Percentiles rank a stretch among this genome's conserved stretches.
Conservation (phyloP, 2,888 invertebrate species). For the Chromoteleia sp. region DNA sequence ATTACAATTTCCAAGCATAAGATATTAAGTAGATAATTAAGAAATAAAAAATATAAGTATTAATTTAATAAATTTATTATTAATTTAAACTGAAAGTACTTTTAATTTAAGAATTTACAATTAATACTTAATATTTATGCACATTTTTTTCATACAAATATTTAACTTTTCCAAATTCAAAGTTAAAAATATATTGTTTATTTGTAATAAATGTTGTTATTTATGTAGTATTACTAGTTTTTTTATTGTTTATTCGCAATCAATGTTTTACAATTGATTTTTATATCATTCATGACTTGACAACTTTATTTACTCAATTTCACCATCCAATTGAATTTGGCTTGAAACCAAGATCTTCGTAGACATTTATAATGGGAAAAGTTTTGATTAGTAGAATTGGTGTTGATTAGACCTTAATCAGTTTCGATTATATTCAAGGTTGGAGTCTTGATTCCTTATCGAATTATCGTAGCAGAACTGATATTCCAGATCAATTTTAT, state of each 20-base stretch:
- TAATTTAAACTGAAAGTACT: too few species aligned
- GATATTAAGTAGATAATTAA: too few species aligned
- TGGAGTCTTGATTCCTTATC: slow-evolving; percentile 5
- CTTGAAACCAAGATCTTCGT: slow-evolving; percentile 2
- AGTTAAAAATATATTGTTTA: too few species aligned
- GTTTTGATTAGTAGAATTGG: slow-evolving; percentile 17
- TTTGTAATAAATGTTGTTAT: too few species aligned
- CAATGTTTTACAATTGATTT: not conserved
- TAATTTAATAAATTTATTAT: too few species aligned
- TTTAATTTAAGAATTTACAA: too few species aligned
- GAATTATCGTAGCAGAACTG: not conserved
- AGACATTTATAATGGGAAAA: slow-evolving; percentile 13
- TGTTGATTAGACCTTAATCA: slow-evolving; percentile 17
- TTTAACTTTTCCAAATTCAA: too few species aligned
- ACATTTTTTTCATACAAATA: too few species aligned
- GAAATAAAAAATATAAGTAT: too few species aligned
- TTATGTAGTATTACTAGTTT: too few species aligned
- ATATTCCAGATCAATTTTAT: not conserved
- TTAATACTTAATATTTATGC: too few species aligned
- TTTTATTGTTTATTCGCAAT: not conserved
- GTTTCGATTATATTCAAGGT: slow-evolving; percentile 21
- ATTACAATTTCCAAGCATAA: too few species aligned
- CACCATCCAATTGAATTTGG: slow-evolving; percentile 8
- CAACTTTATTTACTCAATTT: slow-evolving; percentile 4
- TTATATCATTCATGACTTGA: not conserved